Evolutionary conservation across 2,797 vertebrate species (phyloP).

Genomic region (Sparidentex hasta): DNA sequence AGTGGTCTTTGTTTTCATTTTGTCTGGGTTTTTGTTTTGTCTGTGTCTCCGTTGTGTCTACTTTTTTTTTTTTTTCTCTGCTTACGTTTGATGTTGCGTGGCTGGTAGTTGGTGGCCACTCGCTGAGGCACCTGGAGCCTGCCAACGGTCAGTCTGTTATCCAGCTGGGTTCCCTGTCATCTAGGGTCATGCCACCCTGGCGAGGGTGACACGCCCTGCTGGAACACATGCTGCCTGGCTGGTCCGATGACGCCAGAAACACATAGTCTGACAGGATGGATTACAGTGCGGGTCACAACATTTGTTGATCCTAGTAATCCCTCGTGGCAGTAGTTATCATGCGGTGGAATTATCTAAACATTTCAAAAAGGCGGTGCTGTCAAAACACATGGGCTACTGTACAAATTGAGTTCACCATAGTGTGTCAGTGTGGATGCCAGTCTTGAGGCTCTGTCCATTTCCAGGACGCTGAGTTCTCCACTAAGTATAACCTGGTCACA

Average conservation of each 20-base stretch:
- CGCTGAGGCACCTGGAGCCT: slow-evolving; percentile 56
- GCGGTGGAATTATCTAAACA: slow-evolving; percentile 67
- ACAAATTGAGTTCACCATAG: slow-evolving; percentile 40
- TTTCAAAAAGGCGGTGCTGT: slow-evolving; percentile 48
- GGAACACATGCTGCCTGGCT: slow-evolving; percentile 28
- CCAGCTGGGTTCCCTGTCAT: slow-evolving; percentile 69
- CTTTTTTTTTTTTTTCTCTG: slow-evolving; percentile 19
- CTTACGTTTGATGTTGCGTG: slow-evolving; percentile 62
- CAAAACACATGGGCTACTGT: slow-evolving; percentile 19
- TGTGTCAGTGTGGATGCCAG: slow-evolving; percentile 10
- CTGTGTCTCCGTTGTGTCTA: slow-evolving; percentile 62
- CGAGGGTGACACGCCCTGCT: slow-evolving; percentile 63
- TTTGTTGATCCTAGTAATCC: slow-evolving; percentile 63
- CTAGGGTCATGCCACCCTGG: slow-evolving; percentile 67
- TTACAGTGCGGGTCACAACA: slow-evolving; percentile 60
- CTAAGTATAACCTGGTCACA: slow-evolving; percentile 10
- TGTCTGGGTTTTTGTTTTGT: slow-evolving; percentile 76
- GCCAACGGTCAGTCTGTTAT: slow-evolving; percentile 51
- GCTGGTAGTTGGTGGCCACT: slow-evolving; percentile 46
- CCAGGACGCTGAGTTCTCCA: slow-evolving; percentile 44
- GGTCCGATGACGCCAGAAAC: slow-evolving; percentile 61
- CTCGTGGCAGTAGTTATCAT: slow-evolving; percentile 53
- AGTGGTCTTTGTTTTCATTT: slow-evolving; percentile 74
- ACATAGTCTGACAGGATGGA: slow-evolving; percentile 55
- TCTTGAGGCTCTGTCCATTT: slow-evolving; percentile 19